Evolutionary conservation across 2,113 vertebrate genomes (phyloP).

Genomic region (Myodes glareolus): DNA sequence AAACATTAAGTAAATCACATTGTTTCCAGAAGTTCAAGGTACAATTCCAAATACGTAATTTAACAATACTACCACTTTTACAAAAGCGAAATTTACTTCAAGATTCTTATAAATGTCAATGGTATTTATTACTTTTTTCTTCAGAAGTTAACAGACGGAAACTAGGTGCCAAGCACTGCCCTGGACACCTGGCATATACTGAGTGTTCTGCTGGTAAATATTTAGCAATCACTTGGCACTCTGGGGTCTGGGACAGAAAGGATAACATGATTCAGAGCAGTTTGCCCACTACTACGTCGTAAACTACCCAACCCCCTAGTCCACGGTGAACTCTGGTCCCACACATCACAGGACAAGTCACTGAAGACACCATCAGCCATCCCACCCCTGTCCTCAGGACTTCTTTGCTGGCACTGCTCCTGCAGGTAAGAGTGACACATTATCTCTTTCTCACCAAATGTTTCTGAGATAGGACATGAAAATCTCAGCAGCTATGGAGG

Average conservation of each 20-base stretch:
- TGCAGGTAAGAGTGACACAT: background rate
- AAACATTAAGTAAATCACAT: background rate
- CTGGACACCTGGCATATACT: background rate
- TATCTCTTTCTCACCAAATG: background rate
- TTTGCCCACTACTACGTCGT: background rate
- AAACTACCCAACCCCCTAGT: background rate
- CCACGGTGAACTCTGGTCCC: background rate
- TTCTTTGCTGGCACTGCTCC: background rate
- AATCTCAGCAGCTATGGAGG: background rate
- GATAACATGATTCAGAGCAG: background rate
- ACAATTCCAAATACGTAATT: background rate
- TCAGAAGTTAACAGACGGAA: background rate
- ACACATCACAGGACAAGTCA: background rate
- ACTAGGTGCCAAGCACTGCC: background rate
- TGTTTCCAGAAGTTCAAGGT: background rate
- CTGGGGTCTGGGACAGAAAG: fast-evolving
- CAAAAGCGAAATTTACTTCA: background rate
- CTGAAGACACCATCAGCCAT: background rate
- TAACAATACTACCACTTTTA: background rate
- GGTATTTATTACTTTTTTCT: background rate
- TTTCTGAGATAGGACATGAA: background rate
- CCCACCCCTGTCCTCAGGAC: fast-evolving
- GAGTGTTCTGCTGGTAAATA: background rate
- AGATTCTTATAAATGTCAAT: background rate
- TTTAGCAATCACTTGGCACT: background rate